phyloP scores from a whole-genome alignment of 1,140 invertebrate species.

The Artemia franciscana region DNA sequence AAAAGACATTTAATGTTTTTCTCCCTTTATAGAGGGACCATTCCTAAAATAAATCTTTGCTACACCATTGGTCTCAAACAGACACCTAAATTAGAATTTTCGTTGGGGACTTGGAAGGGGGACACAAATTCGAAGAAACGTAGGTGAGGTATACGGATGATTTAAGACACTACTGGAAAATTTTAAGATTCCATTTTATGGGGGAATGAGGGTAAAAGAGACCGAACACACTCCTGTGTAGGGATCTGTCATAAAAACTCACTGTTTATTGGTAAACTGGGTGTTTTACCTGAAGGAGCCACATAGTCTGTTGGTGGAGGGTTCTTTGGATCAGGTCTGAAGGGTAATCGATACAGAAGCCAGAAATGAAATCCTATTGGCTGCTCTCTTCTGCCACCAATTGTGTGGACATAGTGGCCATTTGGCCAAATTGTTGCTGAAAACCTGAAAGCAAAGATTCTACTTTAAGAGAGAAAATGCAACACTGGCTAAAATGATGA shows the following conservation, averaged over 20 bases:
- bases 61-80: no score
- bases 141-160: no score
- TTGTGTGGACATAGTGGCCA: slow-evolving; percentile 64
- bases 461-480: not conserved
- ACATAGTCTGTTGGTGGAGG: slow-evolving; percentile 60
- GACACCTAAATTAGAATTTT: no score
- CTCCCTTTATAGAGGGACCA: no score
- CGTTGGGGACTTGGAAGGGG: no score
- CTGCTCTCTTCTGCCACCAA: slow-evolving; percentile 60
- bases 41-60: no score
- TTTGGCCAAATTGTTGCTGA: slow-evolving; percentile 65
- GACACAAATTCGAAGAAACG: no score
- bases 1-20: no score
- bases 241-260: not conserved
- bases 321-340: slow-evolving; percentile 42
- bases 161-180: no score
- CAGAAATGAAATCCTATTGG: slow-evolving; percentile 69
- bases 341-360: slow-evolving; percentile 50
- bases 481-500: no score
- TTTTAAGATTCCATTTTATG: not conserved
- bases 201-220: not conserved
- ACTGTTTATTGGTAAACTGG: no score
- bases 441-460: slow-evolving; percentile 29
- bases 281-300: slow-evolving; percentile 49
- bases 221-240: not conserved